Evolutionary conservation across 2,797 vertebrate genomes (phyloP), one percentile per base, ranked within the genome.

Genomic region (Geotrypetes seraphini): DNA sequence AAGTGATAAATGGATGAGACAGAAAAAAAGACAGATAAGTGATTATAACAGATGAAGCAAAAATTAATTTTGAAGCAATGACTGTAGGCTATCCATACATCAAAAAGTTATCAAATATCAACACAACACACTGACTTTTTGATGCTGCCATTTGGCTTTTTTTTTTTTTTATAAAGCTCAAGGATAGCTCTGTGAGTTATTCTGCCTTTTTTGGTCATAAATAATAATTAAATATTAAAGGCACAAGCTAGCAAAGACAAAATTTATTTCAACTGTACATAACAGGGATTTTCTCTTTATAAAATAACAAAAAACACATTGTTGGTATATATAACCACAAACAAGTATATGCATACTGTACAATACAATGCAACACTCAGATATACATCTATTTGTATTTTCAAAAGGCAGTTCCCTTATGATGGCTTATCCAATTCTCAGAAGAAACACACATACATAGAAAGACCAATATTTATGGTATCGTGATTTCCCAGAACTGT

Each of bases 201-300:
- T 29, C 46, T 47, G 45, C 28, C 45, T 47, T 50, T 58, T 50
- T 45, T 62, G 55, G 33, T 58, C 41, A 66, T 60, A 27, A 3
- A 25, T 17, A 76, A 76, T 71, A 78, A 75, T 65, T 67, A 56
- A 74, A 73, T 69, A 86, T 74, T 75, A 73, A 89, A 76, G 60
- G 73, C 82, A 80, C 47, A 34, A 63, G 82, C 83, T 94, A 95
- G 60, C 83, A 93, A 95, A 93, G 72, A 77, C 86, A 86, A 88
- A 83, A 91, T 94, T 95, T 94, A 94, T 95, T 96, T 88, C 83
- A 88, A 91, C 88, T 85, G 85, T 91, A 94, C 89, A 95, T 81
- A 80, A 77, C 85, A 89, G 70, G 75, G 14, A 29, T 33, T 19
- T 18, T 72, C 73, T 23, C 39, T 69, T 69, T 53, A 70, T 77